phyloP scores from a whole-genome alignment of 2,113 vertebrate genomes.

The Dromiciops gliroides region DNA sequence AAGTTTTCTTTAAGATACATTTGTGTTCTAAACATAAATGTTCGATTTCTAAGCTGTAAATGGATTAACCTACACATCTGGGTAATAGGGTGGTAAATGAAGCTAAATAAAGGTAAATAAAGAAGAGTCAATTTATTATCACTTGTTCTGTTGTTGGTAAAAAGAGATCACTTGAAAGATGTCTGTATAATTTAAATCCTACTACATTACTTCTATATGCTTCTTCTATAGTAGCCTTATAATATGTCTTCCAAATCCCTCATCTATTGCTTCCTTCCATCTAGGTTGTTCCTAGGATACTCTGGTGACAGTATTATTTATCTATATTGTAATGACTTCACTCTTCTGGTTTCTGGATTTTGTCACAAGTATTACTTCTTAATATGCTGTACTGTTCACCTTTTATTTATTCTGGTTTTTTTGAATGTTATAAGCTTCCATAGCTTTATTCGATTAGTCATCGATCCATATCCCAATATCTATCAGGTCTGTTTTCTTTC shows the following conservation, averaged over 20 bases:
- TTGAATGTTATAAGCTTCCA: not conserved
- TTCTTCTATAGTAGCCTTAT: not conserved
- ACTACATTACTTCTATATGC: not conserved
- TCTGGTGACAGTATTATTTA: not conserved
- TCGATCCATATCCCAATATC: not conserved
- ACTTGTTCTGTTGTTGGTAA: not conserved
- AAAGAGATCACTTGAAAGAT: not conserved
- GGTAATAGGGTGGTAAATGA: not conserved
- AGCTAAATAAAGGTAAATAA: not conserved
- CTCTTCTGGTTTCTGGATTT: not conserved
- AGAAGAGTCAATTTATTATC: not conserved
- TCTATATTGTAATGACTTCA: not conserved
- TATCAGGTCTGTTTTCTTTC: not conserved
- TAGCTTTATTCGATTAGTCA: not conserved
- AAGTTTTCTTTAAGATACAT: too few relatives aligned
- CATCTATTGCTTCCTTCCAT: not conserved
- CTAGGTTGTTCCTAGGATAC: not conserved
- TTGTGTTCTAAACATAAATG: not conserved
- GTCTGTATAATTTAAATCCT: not conserved
- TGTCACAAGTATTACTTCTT: not conserved
- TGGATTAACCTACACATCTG: not conserved
- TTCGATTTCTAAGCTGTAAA: not conserved
- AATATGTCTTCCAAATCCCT: not conserved
- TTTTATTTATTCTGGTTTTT: not conserved
- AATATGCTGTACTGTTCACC: not conserved